Percentiles rank a stretch among this genome's conserved stretches.
phyloP scores from a whole-genome alignment of 2,797 vertebrate species.

The Ficedula albicollis region DNA sequence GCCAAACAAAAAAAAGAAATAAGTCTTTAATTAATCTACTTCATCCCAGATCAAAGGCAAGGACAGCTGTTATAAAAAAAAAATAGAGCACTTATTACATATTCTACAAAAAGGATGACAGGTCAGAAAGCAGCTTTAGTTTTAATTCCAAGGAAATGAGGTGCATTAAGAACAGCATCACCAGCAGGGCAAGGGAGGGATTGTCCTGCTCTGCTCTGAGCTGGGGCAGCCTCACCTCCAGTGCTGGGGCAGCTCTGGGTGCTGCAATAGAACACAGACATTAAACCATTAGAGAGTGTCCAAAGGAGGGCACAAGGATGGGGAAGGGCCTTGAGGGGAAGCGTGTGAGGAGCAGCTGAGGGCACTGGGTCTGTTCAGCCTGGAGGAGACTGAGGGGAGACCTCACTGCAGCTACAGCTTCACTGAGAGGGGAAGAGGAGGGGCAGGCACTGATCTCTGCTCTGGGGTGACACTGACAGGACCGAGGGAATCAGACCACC shows the following conservation, averaged over 20 bases:
- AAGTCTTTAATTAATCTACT: not conserved
- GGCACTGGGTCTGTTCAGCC: not conserved
- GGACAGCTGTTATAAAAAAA: not conserved
- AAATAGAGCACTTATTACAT: not conserved
- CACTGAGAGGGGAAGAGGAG: accelerated
- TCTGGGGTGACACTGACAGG: too few species aligned
- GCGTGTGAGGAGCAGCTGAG: accelerated
- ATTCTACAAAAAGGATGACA: not conserved
- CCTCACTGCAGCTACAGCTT: not conserved
- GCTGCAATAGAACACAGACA: too few species aligned
- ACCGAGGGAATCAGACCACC: not conserved
- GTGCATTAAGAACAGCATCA: not conserved
- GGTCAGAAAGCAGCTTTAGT: not conserved
- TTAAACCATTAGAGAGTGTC: not conserved
- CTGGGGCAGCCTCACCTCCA: accelerated
- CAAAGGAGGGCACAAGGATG: not conserved
- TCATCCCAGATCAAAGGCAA: not conserved
- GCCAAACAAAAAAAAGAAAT: not conserved
- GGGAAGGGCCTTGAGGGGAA: not conserved
- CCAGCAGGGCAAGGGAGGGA: accelerated
- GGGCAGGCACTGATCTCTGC: too few species aligned
- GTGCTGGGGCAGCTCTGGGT: too few species aligned
- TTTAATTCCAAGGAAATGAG: not conserved
- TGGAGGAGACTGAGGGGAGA: not conserved
- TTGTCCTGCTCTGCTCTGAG: not conserved